These are phyloP conservation scores for Alloscopus bannaensis DNA, from an alignment of 2,888 invertebrate genomes.

Conservation along the genomic window DNA sequence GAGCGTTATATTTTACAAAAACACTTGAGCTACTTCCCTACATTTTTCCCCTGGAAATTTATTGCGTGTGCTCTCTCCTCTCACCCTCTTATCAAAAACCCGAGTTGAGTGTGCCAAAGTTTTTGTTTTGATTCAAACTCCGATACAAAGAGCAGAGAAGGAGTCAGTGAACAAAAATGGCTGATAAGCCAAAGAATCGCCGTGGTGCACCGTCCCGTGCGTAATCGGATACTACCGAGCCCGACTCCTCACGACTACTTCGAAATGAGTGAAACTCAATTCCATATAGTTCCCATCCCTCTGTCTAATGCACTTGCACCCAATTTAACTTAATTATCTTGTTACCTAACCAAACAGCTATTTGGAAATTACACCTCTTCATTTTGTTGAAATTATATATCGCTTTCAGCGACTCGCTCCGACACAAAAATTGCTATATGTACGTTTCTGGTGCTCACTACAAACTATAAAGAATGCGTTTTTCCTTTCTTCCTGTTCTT, in stretches of 20 bases:
- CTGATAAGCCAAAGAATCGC: slow-evolving; percentile 44
- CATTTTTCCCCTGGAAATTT: slow-evolving; percentile 1
- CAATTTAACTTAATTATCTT: not conserved
- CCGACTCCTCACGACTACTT: not conserved
- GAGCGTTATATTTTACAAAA: not conserved
- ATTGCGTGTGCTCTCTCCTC: not conserved
- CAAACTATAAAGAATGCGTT: not conserved
- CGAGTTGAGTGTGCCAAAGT: not conserved
- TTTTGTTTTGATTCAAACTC: slow-evolving; percentile 36
- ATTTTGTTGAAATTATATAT: not conserved
- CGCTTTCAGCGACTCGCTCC: not conserved
- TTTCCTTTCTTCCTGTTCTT: not conserved
- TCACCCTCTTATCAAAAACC: not conserved
- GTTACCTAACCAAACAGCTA: not conserved
- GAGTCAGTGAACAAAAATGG: slow-evolving; percentile 35
- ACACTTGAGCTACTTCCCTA: not conserved
- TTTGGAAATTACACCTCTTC: not conserved
- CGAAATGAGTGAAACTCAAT: too few relatives aligned
- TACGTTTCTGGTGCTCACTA: too few relatives aligned
- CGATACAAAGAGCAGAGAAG: not conserved
- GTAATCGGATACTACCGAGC: not conserved
- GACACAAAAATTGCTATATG: too few relatives aligned
- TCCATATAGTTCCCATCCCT: not conserved
- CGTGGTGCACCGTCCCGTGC: too few relatives aligned
- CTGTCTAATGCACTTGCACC: not conserved